Evolutionary conservation across 2,113 vertebrate genomes (phyloP).

Genomic region (Hyla sarda): DNA sequence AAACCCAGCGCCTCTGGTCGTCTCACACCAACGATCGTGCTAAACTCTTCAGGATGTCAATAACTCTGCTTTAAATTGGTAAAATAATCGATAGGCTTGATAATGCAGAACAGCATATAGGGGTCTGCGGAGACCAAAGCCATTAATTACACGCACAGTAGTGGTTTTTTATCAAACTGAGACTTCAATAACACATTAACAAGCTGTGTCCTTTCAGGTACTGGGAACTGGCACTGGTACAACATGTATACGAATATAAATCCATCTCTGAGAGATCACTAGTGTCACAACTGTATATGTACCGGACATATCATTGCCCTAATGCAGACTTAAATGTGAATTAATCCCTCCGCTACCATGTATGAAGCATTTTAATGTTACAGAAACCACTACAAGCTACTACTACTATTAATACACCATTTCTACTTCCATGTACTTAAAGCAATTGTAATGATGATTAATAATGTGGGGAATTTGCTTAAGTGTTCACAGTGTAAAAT

Average conservation of each 20-base stretch:
- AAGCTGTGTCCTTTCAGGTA: conserved; percentile 10
- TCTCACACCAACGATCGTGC: conserved; percentile 45
- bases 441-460: no score
- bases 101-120: conserved; percentile 49
- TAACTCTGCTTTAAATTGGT: conserved; percentile 51
- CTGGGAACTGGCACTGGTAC: not conserved
- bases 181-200: conserved; percentile 48
- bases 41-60: conserved; percentile 51
- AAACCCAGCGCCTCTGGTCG: conserved; percentile 34
- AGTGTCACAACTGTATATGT: not conserved
- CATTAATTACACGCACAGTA: conserved; percentile 50
- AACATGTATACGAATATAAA: conserved; percentile 6
- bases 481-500: no score
- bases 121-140: conserved; percentile 30
- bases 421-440: no score
- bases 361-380: not conserved
- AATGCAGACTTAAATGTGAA: no score
- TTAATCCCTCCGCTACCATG: no score
- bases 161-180: conserved; percentile 43
- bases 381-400: not conserved
- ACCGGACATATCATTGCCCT: no score
- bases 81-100: conserved; percentile 56
- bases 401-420: no score
- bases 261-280: not conserved
- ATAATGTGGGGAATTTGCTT: no score